Evolutionary conservation across 2,797 vertebrate genomes (phyloP).

Genomic region (Anolis apletophallus): DNA sequence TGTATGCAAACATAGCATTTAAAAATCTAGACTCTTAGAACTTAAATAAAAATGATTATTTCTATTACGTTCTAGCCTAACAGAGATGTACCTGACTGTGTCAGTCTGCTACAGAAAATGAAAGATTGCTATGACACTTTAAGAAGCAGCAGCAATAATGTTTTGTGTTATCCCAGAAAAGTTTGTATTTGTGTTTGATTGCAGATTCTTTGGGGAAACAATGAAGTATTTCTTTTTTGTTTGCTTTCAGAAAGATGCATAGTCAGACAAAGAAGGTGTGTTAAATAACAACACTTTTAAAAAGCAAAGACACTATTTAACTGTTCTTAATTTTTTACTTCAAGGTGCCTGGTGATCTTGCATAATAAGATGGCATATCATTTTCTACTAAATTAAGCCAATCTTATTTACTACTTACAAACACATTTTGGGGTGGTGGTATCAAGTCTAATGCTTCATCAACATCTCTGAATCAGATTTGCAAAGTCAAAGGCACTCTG

Average conservation of each 20-base stretch:
- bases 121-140: not conserved
- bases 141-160: not conserved
- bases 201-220: not conserved
- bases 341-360: not conserved
- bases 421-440: not conserved
- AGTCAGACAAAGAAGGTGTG: not conserved
- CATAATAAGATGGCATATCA: not conserved
- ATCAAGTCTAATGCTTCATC: not conserved
- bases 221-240: not conserved
- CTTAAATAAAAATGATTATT: not conserved
- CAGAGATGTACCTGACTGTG: not conserved
- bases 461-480: not conserved
- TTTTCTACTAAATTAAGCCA: not conserved
- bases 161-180: not conserved
- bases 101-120: not conserved
- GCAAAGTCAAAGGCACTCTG: not conserved
- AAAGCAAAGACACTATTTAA: not conserved
- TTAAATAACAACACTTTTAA: not conserved
- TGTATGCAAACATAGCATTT: constrained; percentile 40
- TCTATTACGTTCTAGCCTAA: not conserved
- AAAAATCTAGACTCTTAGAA: constrained; percentile 29
- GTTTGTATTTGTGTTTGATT: not conserved
- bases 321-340: not conserved
- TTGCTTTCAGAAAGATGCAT: not conserved
- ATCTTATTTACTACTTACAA: not conserved